These are phyloP conservation scores for Mus pahari DNA, from an alignment of 2,113 vertebrate genomes.

Conservation along the genomic window DNA sequence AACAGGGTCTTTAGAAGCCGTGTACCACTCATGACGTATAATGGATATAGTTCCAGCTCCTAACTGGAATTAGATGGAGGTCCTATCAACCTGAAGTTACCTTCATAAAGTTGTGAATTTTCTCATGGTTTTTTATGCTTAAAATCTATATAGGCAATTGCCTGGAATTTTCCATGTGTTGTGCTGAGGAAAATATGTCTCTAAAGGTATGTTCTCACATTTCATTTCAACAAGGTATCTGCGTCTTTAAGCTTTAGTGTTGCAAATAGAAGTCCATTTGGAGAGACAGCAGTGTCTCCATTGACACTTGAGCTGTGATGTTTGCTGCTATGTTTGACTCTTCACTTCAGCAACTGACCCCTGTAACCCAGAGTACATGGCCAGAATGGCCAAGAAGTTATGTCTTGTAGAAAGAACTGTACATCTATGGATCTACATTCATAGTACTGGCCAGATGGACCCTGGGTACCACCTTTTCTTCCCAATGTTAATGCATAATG, in stretches of 20 bases:
- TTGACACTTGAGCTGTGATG: background rate
- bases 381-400: background rate
- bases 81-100: slow-evolving; percentile 41
- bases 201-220: slow-evolving; percentile 23
- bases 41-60: background rate
- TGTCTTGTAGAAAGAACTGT: background rate
- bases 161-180: slow-evolving; percentile 31
- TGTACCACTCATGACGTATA: background rate
- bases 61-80: background rate
- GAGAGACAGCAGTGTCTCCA: background rate
- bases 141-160: background rate
- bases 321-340: background rate
- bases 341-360: background rate
- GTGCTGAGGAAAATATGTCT: background rate
- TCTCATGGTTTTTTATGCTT: slow-evolving; percentile 7
- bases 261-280: slow-evolving; percentile 1
- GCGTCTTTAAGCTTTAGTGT: slow-evolving; percentile 20
- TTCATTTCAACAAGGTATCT: slow-evolving; percentile 22
- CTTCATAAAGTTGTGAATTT: background rate
- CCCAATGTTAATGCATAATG: background rate
- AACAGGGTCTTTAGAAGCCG: background rate
- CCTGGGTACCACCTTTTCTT: background rate
- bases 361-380: background rate
- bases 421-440: background rate
- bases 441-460: background rate